phyloP scores from a whole-genome alignment of 1,140 invertebrate species.

The Drosophila tropicalis region DNA sequence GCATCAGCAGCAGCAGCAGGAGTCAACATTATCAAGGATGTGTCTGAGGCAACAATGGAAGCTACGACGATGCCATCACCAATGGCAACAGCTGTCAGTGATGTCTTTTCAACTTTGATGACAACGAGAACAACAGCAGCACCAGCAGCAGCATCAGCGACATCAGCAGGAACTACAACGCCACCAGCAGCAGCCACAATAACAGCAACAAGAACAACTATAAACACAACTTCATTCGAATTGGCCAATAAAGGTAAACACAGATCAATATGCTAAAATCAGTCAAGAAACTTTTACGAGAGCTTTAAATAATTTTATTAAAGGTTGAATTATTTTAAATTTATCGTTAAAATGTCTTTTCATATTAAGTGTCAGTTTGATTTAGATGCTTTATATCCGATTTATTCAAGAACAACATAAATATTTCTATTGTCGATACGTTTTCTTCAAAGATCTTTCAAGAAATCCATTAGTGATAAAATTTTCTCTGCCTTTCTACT shows the following conservation, averaged over 20 bases:
- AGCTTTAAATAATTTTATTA: too few relatives aligned
- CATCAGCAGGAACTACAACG: slow-evolving; percentile 29
- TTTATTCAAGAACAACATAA: too few relatives aligned
- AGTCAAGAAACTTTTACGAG: not conserved
- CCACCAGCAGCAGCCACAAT: slow-evolving; percentile 22
- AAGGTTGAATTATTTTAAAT: too few relatives aligned
- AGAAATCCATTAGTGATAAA: too few relatives aligned
- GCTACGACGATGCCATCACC: slow-evolving; percentile 13
- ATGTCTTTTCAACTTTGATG: slow-evolving; percentile 57
- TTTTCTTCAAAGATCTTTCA: too few relatives aligned
- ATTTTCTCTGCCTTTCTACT: too few relatives aligned
- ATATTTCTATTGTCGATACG: too few relatives aligned
- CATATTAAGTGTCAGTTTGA: too few relatives aligned
- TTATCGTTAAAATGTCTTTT: too few relatives aligned
- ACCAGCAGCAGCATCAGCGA: slow-evolving; percentile 23
- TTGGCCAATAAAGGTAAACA: slow-evolving; percentile 65
- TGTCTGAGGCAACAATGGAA: slow-evolving; percentile 20
- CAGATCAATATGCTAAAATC: slow-evolving; percentile 13
- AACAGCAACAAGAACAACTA: slow-evolving; percentile 23
- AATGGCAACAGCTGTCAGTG: slow-evolving; percentile 42
- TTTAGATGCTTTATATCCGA: too few relatives aligned
- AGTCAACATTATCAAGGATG: slow-evolving; percentile 37
- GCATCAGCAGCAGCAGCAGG: slow-evolving; percentile 46
- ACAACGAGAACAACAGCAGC: slow-evolving; percentile 48
- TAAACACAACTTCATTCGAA: slow-evolving; percentile 46